A percentile compares a stretch with the other conserved stretches of the same genome.
phyloP scores from a whole-genome alignment of 2,888 invertebrate genomes.

The Drosophila kanekoi region DNA sequence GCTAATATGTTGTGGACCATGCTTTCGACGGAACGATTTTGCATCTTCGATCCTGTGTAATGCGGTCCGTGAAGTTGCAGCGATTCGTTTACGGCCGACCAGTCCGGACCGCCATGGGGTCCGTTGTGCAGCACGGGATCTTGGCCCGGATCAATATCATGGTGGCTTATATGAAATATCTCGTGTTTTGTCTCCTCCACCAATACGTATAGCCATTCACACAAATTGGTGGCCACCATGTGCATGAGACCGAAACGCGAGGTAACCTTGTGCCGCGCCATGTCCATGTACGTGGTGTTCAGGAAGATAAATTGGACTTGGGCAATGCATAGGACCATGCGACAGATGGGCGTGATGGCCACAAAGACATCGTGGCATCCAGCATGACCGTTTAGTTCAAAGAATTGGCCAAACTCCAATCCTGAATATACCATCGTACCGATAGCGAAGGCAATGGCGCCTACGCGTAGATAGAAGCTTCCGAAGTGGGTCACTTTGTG shows the following conservation, averaged over 20 bases:
- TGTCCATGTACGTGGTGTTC: conserved; percentile 91
- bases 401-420: conserved; percentile 90
- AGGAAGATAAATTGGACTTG: conserved; percentile 98
- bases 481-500: conserved; percentile 88
- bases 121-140: conserved; percentile 50
- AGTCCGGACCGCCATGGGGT: conserved; percentile 62
- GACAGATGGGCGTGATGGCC: conserved; percentile 92
- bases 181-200: conserved; percentile 96
- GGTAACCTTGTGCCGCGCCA: conserved; percentile 89
- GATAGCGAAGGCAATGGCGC: conserved; percentile 88
- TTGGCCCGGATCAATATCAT: conserved; percentile 54
- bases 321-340: conserved; percentile 93
- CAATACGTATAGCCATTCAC: conserved; percentile 95
- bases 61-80: conserved; percentile 48
- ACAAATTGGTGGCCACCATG: conserved; percentile 94
- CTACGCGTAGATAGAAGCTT: conserved; percentile 94
- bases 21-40: conserved; percentile 27
- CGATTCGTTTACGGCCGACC: conserved; percentile 73
- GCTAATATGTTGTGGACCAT: conserved; percentile 23
- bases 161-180: conserved; percentile 89
- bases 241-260: conserved; percentile 97
- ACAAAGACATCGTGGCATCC: conserved; percentile 88
- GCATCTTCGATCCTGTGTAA: conserved; percentile 6
- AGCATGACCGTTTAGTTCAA: conserved; percentile 88
- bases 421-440: conserved; percentile 91